These are phyloP conservation scores for Drosophila siamana DNA, from an alignment of 2,888 invertebrate species.

Conservation along the genomic window DNA sequence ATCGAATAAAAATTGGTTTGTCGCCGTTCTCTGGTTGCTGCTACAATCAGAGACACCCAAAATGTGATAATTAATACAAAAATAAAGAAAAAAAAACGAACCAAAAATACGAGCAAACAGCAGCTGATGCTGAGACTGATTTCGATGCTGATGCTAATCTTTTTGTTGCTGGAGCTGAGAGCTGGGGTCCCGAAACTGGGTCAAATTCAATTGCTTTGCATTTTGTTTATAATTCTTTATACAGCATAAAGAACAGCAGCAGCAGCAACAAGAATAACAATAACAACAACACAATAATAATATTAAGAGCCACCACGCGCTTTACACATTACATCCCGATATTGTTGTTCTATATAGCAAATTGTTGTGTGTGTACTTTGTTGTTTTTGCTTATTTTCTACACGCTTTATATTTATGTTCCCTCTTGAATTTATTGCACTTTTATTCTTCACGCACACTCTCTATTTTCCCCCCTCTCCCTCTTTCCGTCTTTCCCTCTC, in stretches of 20 bases:
- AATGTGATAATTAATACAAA: constrained; percentile 76
- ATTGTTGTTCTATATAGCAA: constrained; percentile 53
- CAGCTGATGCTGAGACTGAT: constrained; percentile 23
- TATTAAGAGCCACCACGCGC: constrained; percentile 29
- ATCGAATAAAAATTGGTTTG: constrained; percentile 49
- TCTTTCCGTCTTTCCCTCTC: no score
- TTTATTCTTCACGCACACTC: constrained; percentile 58
- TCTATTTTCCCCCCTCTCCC: not conserved
- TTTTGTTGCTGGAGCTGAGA: constrained; percentile 18
- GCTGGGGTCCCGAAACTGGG: constrained; percentile 57
- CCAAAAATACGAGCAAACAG: constrained; percentile 20
- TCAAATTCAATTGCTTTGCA: constrained; percentile 72
- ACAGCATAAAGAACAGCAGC: constrained; percentile 36
- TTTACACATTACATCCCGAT: constrained; percentile 46
- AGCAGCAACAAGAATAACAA: constrained; percentile 24
- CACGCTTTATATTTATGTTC: constrained; percentile 49
- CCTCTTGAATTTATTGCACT: constrained; percentile 78
- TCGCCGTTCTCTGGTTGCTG: constrained; percentile 22
- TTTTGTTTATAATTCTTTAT: constrained; percentile 60
- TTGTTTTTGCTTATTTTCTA: constrained; percentile 19
- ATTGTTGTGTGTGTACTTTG: constrained; percentile 36
- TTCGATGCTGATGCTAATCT: constrained; percentile 5
- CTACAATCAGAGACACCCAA: constrained; percentile 60
- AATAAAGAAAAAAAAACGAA: constrained; percentile 15
- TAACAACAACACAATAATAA: constrained; percentile 17